These are phyloP conservation scores for Neotoma lepida DNA, from an alignment of 2,113 vertebrate genomes.

Conservation along the genomic window DNA sequence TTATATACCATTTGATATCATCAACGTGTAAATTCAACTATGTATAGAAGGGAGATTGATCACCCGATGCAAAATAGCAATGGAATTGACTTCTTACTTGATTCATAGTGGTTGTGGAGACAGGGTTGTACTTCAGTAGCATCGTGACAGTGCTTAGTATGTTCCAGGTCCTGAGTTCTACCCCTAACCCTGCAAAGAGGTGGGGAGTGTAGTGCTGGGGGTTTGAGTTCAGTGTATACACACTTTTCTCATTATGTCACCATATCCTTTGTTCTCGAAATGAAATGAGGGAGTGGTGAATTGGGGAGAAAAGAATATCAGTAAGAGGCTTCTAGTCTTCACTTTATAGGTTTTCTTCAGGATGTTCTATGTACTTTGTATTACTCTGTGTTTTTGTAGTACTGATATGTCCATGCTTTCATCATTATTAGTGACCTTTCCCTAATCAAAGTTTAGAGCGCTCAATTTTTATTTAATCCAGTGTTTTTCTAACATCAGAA, in stretches of 20 bases:
- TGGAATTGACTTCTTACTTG: neutral
- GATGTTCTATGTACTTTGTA: neutral
- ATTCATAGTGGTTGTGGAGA: neutral
- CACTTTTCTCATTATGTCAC: neutral
- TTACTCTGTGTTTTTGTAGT: constrained; percentile 1
- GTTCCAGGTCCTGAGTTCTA: too few relatives aligned
- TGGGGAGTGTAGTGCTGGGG: neutral
- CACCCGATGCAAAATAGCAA: neutral
- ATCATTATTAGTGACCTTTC: constrained; percentile 18
- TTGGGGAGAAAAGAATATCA: constrained; percentile 33
- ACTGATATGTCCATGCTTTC: neutral
- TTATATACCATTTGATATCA: neutral
- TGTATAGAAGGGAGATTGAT: neutral
- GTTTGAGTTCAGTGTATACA: neutral
- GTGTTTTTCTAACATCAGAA: constrained; percentile 16
- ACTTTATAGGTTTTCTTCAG: constrained; percentile 41
- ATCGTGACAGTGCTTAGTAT: neutral
- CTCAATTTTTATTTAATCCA: constrained; percentile 35
- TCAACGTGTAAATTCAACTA: neutral
- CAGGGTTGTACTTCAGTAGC: neutral
- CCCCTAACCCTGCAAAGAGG: neutral
- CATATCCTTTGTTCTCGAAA: constrained; percentile 25
- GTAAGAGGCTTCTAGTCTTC: constrained; percentile 12
- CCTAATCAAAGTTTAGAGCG: constrained; percentile 7
- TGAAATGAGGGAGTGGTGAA: constrained; percentile 15